Conservation (phyloP, 2,797 vertebrate genomes). For the Notoglanidium macrostoma region DNA sequence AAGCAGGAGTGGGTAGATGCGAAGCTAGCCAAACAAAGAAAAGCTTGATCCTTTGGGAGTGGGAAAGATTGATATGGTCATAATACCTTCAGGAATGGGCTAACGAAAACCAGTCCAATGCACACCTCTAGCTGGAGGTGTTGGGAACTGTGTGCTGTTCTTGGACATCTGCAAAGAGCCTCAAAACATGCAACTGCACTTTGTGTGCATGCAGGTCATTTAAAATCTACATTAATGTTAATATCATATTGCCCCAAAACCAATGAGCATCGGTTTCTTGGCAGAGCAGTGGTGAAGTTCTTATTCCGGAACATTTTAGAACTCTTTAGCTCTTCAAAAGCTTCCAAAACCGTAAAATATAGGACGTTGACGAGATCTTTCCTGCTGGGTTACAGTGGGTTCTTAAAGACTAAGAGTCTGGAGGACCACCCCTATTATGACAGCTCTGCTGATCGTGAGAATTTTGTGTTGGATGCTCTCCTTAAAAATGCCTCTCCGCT, state of each 20-base stretch:
- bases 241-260: background rate
- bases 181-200: background rate
- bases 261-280: background rate
- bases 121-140: background rate
- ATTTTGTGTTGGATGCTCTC: background rate
- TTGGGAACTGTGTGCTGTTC: background rate
- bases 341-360: background rate
- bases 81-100: background rate
- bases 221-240: background rate
- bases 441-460: background rate
- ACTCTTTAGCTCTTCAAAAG: background rate
- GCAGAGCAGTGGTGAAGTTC: background rate
- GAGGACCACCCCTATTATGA: constrained; percentile 24
- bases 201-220: background rate
- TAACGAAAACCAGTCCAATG: background rate
- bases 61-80: background rate
- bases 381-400: background rate
- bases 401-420: background rate
- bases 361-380: background rate
- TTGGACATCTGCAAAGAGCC: background rate
- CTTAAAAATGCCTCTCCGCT: background rate
- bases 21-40: background rate
- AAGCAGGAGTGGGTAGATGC: background rate
- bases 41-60: background rate
- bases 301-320: background rate